A percentile compares a stretch with the other conserved stretches of the same genome.
Evolutionary conservation across 2,113 vertebrate species (phyloP).

Genomic region (Oenanthe melanoleuca): DNA sequence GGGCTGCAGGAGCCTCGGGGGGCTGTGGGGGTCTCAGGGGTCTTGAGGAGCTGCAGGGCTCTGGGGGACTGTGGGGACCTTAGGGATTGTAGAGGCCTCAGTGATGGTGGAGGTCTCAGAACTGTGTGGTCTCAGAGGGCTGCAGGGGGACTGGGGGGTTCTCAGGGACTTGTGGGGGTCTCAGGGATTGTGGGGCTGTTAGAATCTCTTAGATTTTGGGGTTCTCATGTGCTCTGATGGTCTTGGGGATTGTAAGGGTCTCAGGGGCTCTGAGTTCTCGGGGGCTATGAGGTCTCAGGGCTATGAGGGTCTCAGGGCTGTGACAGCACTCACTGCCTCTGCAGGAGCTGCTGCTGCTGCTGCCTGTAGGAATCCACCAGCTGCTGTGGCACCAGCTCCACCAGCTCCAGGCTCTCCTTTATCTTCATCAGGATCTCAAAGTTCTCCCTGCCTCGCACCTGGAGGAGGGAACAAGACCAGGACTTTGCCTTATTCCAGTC

Average conservation of each 20-base stretch:
- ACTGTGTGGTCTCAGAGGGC: rapidly evolving
- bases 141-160: not conserved
- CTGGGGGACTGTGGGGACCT: rapidly evolving
- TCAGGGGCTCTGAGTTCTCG: rapidly evolving
- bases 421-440: conserved; percentile 98
- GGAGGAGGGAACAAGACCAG: not conserved
- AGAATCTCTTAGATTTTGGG: too few species aligned
- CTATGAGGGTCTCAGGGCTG: not conserved
- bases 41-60: rapidly evolving
- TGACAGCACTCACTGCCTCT: conserved; percentile 87
- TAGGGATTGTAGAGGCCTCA: rapidly evolving
- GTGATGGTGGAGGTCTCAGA: not conserved
- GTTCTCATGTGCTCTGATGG: too few species aligned
- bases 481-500: not conserved
- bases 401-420: conserved; percentile 94
- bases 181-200: rapidly evolving
- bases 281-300: too few species aligned
- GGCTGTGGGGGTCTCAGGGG: not conserved
- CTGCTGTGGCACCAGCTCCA: conserved; percentile 92
- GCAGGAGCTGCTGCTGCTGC: conserved; percentile 95
- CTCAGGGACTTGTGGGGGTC: too few species aligned
- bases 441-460: conserved; percentile 96
- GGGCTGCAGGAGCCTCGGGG: too few species aligned
- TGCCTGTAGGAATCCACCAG: conserved; percentile 93
- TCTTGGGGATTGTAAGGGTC: rapidly evolving